phyloP scores from a whole-genome alignment of 64 coral and sea anemone genomes.

The Exaiptasia diaphana region DNA sequence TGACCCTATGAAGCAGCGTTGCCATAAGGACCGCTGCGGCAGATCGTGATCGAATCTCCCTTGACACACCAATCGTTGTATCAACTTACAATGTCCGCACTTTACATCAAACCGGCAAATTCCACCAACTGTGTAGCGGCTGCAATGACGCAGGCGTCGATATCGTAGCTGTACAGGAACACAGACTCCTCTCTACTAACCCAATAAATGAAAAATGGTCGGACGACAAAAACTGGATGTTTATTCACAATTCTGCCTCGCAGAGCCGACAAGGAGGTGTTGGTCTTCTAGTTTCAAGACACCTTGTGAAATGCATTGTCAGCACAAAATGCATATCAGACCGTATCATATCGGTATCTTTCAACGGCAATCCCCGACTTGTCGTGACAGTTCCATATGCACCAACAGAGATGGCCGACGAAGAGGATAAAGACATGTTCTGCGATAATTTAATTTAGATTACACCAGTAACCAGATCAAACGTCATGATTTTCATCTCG shows the following conservation, averaged over 20 bases:
- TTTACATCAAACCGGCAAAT: background rate
- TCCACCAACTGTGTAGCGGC: background rate
- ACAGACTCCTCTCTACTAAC: background rate
- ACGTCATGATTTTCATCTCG: constrained; percentile 17
- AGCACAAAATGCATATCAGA: constrained; percentile 7
- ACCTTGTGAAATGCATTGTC: background rate
- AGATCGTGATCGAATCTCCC: background rate
- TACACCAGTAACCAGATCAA: background rate
- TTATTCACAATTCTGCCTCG: background rate
- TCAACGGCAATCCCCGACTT: background rate
- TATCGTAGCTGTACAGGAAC: background rate
- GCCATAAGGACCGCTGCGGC: too few species aligned
- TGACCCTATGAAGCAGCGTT: too few species aligned
- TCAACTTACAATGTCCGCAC: background rate
- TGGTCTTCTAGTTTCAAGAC: background rate
- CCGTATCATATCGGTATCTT: background rate
- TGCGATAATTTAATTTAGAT: too few species aligned
- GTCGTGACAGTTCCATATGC: constrained; percentile 4
- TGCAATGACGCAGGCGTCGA: background rate
- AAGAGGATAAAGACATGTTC: background rate
- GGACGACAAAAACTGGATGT: background rate
- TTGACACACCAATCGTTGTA: background rate
- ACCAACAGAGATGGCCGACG: background rate
- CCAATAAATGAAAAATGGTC: background rate
- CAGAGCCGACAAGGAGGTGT: background rate